Evolutionary conservation across 1,140 invertebrate genomes (phyloP).

Genomic region (Parapsyche elsis): DNA sequence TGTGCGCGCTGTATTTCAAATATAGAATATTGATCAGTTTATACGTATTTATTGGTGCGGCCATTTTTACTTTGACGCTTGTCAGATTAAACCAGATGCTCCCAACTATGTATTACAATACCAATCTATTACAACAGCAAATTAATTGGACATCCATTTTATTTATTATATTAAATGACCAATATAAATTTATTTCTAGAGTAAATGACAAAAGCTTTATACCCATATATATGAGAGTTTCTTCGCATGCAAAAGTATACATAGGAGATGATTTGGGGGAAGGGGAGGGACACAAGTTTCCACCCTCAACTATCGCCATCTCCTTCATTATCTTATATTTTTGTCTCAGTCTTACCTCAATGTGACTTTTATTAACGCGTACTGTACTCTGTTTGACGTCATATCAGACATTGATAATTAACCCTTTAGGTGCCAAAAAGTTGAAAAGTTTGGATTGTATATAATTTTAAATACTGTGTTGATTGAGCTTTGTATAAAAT

Average conservation of each 20-base stretch:
- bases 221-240: background rate
- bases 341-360: too few relatives aligned
- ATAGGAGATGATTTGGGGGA: constrained; percentile 38
- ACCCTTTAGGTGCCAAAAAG: too few relatives aligned
- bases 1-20: constrained; percentile 50
- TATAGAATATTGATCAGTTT: constrained; percentile 56
- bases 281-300: constrained; percentile 36
- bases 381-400: background rate
- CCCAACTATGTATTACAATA: background rate
- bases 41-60: constrained; percentile 51
- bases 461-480: too few relatives aligned
- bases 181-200: too few relatives aligned
- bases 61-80: constrained; percentile 40
- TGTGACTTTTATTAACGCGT: constrained; percentile 30
- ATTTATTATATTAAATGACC: too few relatives aligned
- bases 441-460: too few relatives aligned
- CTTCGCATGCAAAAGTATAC: background rate
- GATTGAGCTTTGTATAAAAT: too few relatives aligned
- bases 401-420: too few relatives aligned
- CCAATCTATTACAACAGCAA: background rate
- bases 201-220: too few relatives aligned
- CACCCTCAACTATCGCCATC: constrained; percentile 53
- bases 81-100: constrained; percentile 37
- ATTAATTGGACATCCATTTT: background rate
- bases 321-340: constrained; percentile 35